These are phyloP conservation scores for Drosophila kepulauana DNA, from an alignment of 1,140 invertebrate genomes.

Conservation along the genomic window DNA sequence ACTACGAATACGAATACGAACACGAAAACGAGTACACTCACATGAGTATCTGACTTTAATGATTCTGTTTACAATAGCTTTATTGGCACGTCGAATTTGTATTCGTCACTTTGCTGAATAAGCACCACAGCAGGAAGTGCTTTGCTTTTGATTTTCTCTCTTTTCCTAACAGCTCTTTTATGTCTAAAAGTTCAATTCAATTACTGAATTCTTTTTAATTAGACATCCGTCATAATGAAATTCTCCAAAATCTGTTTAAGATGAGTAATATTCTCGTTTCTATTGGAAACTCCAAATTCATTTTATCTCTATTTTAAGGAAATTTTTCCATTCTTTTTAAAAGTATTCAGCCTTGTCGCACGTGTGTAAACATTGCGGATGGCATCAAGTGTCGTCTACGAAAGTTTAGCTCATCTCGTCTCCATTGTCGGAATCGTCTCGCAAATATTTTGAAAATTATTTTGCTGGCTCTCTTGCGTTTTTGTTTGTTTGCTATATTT, in stretches of 20 bases:
- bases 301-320: background rate
- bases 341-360: constrained; percentile 64
- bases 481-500: constrained; percentile 12
- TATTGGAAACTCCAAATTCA: too few species aligned
- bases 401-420: constrained; percentile 37
- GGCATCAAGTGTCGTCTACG: constrained; percentile 64
- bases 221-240: background rate
- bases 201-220: constrained; percentile 2
- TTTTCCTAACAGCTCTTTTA: background rate
- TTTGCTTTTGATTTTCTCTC: background rate
- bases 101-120: constrained; percentile 8
- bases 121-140: constrained; percentile 27
- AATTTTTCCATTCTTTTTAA: background rate
- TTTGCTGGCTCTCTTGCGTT: background rate
- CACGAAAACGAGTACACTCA: background rate
- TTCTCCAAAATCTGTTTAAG: too few species aligned
- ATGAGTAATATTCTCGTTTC: too few species aligned
- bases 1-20: background rate
- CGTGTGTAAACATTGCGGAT: constrained; percentile 74
- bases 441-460: constrained; percentile 63
- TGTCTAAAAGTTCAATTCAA: constrained; percentile 6
- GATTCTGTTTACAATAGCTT: constrained; percentile 69
- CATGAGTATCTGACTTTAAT: constrained; percentile 56
- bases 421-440: constrained; percentile 21
- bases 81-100: constrained; percentile 31